Evolutionary conservation across 2,888 invertebrate species (phyloP).

Genomic region (Glomeris marginata): DNA sequence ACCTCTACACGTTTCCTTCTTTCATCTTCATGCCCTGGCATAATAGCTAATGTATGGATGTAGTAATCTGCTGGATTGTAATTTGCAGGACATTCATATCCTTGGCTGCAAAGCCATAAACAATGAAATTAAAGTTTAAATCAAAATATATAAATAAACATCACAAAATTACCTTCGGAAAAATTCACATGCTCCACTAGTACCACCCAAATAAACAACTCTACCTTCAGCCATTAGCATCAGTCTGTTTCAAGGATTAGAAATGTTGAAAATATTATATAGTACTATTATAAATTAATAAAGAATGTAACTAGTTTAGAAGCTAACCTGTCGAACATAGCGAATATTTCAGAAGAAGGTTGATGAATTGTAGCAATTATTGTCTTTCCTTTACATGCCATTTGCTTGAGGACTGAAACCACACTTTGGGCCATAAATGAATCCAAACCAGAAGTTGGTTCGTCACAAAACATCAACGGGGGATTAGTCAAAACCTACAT

Average conservation of each 20-base stretch:
- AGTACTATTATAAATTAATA: not conserved
- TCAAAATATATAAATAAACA: not conserved
- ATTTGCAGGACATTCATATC: conserved; percentile 31
- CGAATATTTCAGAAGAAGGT: conserved; percentile 76
- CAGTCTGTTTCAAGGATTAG: conserved; percentile 35
- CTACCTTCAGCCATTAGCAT: conserved; percentile 82
- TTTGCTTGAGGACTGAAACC: conserved; percentile 47
- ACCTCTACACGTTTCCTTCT: conserved; percentile 26
- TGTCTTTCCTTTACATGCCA: conserved; percentile 54
- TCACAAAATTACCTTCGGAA: conserved; percentile 52
- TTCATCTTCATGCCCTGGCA: conserved; percentile 31
- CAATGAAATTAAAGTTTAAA: not conserved
- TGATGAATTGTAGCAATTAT: conserved; percentile 89
- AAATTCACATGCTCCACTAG: conserved; percentile 59
- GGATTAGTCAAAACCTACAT: conserved; percentile 85
- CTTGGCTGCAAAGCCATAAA: conserved; percentile 18
- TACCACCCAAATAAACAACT: conserved; percentile 63
- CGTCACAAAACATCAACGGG: conserved; percentile 88
- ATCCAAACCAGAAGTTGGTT: conserved; percentile 91
- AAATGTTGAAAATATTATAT: not conserved
- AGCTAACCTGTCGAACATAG: conserved; percentile 58
- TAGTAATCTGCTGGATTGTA: conserved; percentile 38
- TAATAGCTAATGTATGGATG: conserved; percentile 35
- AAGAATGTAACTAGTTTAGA: not conserved
- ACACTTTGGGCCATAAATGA: conserved; percentile 95